Conservation (phyloP, 2,888 invertebrate species). For the Globia sparganii region DNA sequence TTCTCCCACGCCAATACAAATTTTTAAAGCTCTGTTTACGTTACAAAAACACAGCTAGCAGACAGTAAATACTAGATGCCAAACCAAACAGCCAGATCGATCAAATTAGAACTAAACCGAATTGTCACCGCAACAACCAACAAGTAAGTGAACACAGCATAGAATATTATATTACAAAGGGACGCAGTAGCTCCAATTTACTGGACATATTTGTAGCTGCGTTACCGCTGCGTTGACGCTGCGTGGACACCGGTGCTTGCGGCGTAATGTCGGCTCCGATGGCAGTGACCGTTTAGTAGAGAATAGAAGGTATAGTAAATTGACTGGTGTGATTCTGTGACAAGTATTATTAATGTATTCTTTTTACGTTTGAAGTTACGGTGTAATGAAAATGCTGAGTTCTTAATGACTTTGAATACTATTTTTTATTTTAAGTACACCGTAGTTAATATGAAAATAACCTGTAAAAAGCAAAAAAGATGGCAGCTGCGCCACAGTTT, state of each 20-base stretch:
- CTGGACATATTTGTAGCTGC: constrained; percentile 44
- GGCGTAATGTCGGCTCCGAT: constrained; percentile 50
- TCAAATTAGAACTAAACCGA: constrained; percentile 33
- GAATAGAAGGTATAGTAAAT: background rate
- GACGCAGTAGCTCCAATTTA: constrained; percentile 33
- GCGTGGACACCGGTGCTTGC: constrained; percentile 54
- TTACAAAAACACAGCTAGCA: background rate
- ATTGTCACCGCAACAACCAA: constrained; percentile 14
- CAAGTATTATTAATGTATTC: constrained; percentile 15
- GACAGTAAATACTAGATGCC: background rate
- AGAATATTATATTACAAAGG: constrained; percentile 65
- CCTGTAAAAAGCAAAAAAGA: too few relatives aligned
- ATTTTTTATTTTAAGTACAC: background rate
- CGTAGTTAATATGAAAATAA: background rate
- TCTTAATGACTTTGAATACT: constrained; percentile 5
- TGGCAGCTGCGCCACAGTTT: too few relatives aligned
- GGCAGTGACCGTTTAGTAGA: constrained; percentile 54
- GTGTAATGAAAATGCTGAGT: background rate
- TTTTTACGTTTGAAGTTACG: background rate
- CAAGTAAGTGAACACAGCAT: constrained; percentile 30
- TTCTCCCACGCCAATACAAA: background rate
- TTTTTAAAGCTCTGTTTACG: constrained; percentile 13
- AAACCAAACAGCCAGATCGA: constrained; percentile 13
- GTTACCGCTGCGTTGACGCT: constrained; percentile 50
- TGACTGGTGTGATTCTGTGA: background rate